Evolutionary conservation across 2,888 invertebrate species (phyloP), one percentile per base, ranked within the genome.

Genomic region (Eilema caniola): DNA sequence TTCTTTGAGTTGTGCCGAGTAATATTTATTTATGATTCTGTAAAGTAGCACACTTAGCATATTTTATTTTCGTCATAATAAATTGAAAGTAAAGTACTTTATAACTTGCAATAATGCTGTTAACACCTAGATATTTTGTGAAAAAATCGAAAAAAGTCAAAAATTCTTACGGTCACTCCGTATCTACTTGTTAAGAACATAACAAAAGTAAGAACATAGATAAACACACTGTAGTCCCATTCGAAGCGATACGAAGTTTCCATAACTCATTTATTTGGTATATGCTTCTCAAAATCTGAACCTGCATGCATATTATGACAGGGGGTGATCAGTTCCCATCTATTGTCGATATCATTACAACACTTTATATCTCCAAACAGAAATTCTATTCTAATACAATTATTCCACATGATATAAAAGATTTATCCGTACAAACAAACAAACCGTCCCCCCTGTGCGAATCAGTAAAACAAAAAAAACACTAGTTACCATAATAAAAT

Each of bases 401-500:
- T n/a, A 23, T 20, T 16, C n/a, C 16, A 47, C 23, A 47, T 20
- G 20, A 37, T 41, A 61, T 67, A 53, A 53, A 53, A 53, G 53
- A n/a, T 53, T 53, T 53, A 3, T 67, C 16, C 20, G 37, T 33
- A 25, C 11, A 37, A 57, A 66, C 24, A 66, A 47, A 64, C 53
- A 24, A 33, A 31, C 20, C 62, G 33, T 25, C 68, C 57, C 66
- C 28, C 37, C 41, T 59, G 28, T 59, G 47, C 56, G 56, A 68
- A 64, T 64, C 12, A 68, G 24, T 56, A 62, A 11, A 63, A 62
- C 25, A 69, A 69, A 64, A 66, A n/a, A 60, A 16, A 69, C 59
- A n/a, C 53, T 64, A 64, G 57, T 41, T 63, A 53, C n/a, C 47
- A 33, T 62, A 66, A 70, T 62, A 63, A 63, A 53, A 63, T 67